A percentile compares a stretch with the other conserved stretches of the same genome.
Conservation (phyloP, 1,140 invertebrate genomes). For the Akabosia matsudoensis region DNA sequence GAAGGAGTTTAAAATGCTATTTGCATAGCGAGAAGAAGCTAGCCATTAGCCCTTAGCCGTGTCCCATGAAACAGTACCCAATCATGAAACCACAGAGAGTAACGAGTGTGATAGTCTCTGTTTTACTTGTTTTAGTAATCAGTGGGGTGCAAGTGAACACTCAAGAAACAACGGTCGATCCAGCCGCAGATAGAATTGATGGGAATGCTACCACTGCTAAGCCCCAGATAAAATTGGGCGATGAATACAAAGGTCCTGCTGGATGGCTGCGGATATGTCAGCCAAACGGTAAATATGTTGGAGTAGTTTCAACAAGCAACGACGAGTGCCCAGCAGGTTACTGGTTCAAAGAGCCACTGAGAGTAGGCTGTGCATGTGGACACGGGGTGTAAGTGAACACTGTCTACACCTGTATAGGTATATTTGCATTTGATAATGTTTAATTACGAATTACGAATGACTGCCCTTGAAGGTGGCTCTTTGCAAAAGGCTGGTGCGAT, state of each 20-base stretch:
- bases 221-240: too few relatives aligned
- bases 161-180: too few relatives aligned
- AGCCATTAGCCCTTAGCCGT: too few relatives aligned
- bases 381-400: conserved; percentile 28
- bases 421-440: neutral
- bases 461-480: conserved; percentile 24
- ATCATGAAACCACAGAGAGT: too few relatives aligned
- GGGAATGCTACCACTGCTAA: too few relatives aligned
- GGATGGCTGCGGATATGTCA: conserved; percentile 1
- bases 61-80: too few relatives aligned
- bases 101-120: too few relatives aligned
- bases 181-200: too few relatives aligned
- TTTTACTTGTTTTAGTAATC: too few relatives aligned
- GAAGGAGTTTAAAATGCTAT: too few relatives aligned
- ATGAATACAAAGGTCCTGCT: neutral
- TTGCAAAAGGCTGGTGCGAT: conserved; percentile 30
- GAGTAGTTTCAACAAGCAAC: neutral
- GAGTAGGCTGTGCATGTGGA: conserved; percentile 29
- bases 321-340: conserved; percentile 22
- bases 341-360: conserved; percentile 27
- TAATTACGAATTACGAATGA: neutral
- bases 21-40: too few relatives aligned
- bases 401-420: neutral
- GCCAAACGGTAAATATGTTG: neutral
- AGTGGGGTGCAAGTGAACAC: too few relatives aligned